Evolutionary conservation across 2,888 invertebrate species (phyloP).

Genomic region (Ferdinandea cuprea): DNA sequence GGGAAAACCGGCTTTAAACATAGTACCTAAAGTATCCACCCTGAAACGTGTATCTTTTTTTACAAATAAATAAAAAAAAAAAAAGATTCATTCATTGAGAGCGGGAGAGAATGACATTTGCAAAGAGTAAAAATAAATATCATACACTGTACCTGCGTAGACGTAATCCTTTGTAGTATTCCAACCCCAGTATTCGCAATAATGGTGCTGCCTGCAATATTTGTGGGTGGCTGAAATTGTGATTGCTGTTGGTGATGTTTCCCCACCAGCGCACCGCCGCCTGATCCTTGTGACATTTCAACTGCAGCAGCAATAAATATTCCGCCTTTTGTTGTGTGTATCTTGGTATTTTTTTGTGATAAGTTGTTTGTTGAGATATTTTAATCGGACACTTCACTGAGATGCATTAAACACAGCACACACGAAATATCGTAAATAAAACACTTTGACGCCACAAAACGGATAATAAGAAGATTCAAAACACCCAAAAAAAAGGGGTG

Average conservation of each 20-base stretch:
- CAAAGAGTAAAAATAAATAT: slow-evolving; percentile 16
- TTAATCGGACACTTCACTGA: slow-evolving; percentile 32
- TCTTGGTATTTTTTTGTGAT: slow-evolving; percentile 22
- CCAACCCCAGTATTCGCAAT: slow-evolving; percentile 65
- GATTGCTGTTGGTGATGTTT: slow-evolving; percentile 54
- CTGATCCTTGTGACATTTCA: slow-evolving; percentile 69
- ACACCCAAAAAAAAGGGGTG: neutral
- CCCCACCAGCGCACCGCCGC: slow-evolving; percentile 51
- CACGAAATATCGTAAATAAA: slow-evolving; percentile 30
- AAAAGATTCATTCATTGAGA: slow-evolving; percentile 27
- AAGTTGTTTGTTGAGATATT: slow-evolving; percentile 14
- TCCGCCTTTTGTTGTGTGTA: slow-evolving; percentile 27
- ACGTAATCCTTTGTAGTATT: slow-evolving; percentile 72
- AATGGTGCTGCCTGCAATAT: slow-evolving; percentile 45
- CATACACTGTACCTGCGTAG: slow-evolving; percentile 66
- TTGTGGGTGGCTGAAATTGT: slow-evolving; percentile 59
- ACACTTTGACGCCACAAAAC: slow-evolving; percentile 6
- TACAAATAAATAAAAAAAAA: no score
- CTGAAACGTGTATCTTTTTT: slow-evolving; percentile 14
- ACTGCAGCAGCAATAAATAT: slow-evolving; percentile 54
- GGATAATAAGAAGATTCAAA: no score
- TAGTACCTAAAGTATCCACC: neutral
- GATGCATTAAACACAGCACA: slow-evolving; percentile 9
- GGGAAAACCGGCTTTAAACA: slow-evolving; percentile 39
- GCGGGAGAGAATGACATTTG: slow-evolving; percentile 13